Percentiles rank a stretch among this genome's conserved stretches.
These are phyloP conservation scores for Nannobrachium achirus DNA, from an alignment of 2,113 vertebrate genomes.

Conservation along the genomic window DNA sequence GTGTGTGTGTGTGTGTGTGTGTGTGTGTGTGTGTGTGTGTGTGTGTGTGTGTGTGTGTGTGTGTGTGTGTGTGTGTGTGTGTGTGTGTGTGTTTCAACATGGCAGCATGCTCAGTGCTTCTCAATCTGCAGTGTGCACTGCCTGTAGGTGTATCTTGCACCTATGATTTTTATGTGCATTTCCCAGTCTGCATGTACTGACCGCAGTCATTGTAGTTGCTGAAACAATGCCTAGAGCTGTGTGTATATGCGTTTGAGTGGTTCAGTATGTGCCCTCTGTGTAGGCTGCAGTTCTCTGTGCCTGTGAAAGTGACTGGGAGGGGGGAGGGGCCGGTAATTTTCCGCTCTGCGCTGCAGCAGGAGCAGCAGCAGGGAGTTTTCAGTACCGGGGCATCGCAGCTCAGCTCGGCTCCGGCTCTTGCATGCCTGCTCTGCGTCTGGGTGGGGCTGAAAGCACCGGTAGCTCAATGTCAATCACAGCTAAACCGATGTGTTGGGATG, in stretches of 20 bases:
- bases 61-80: no score
- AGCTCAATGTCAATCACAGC: conserved; percentile 55
- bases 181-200: background rate
- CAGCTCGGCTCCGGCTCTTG: conserved; percentile 37
- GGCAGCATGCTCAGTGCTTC: conserved; percentile 36
- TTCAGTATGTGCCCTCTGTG: conserved; percentile 44
- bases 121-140: conserved; percentile 22
- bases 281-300: conserved; percentile 56
- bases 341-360: conserved; percentile 68
- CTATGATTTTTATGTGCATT: background rate
- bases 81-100: conserved; percentile 65
- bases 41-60: no score
- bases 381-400: conserved; percentile 59
- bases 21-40: no score
- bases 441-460: conserved; percentile 54
- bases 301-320: conserved; percentile 33
- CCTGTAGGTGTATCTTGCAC: background rate
- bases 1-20: no score
- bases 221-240: conserved; percentile 49
- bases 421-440: conserved; percentile 62
- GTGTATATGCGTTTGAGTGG: conserved; percentile 53
- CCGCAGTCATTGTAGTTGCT: conserved; percentile 8
- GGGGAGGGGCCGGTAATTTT: conserved; percentile 82
- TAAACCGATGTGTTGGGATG: conserved; percentile 44
- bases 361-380: conserved; percentile 65